Base-by-base conservation (phyloP, 2,888 invertebrate species). In the Ochropleura leucogaster region DNA sequence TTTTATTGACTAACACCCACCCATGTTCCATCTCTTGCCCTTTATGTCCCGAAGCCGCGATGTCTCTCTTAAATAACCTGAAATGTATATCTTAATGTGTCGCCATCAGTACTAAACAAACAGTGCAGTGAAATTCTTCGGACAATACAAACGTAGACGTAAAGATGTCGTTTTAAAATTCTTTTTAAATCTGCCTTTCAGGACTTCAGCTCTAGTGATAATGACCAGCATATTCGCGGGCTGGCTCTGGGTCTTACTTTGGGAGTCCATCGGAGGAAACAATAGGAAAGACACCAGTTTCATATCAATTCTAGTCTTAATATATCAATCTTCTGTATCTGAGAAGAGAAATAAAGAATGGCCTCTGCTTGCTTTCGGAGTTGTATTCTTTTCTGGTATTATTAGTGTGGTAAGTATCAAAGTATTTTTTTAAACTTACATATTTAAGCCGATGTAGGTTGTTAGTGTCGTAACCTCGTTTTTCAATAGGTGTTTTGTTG, bases 181-280 rank as follows among this genome's bases (percentile, higher is more conserved):
- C 30, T 8, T 47, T 44, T 12, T 10, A 1, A 70, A 51, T 74
- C 0, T n/a, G 1, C 6, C 57, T 96, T 97, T 65, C 93, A 97
- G 97, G 97, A 97, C 97, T 69, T 97, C 97, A 55, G 94, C 97
- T 20, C 94, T 97, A 72, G 96, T 97, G 64, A 96, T 97, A 70
- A 92, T 97, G 79, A 93, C 96, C 53, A 97, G 97, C 85, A 90
- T 97, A 57, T 88, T 97, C 40, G 94, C 97, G 18, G 97, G 97
- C 3, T 95, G 97, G 91, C 91, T 97, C 4, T 97, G 97, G 89
- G 97, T 97, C 4, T 91, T 97, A 60, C 90, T 97, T 73, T 97
- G 97, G 93, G 97, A 97, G 74, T 93, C 95, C 0, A 94, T 95
- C 20, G 92, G 94, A 4, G 96, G 96, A 0, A 90, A 89, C n/a